Evolutionary conservation across 2,888 invertebrate genomes (phyloP).

Genomic region (Acleris holmiana): DNA sequence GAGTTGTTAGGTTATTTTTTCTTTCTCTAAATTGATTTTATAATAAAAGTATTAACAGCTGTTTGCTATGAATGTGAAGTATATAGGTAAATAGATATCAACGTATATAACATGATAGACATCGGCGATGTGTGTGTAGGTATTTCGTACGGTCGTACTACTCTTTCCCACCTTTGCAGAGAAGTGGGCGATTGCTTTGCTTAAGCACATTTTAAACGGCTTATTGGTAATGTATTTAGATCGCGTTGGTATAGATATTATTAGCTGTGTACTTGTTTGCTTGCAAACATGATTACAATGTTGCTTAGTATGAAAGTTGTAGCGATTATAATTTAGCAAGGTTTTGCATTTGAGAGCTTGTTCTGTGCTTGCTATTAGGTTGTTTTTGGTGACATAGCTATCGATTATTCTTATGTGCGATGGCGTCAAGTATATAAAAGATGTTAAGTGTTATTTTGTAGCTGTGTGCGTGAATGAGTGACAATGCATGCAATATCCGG

Average conservation of each 20-base stretch:
- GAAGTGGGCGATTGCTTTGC: conserved; percentile 51
- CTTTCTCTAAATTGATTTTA: conserved; percentile 48
- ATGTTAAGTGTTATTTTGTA: conserved; percentile 40
- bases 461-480: conserved; percentile 50
- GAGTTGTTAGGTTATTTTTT: conserved; percentile 71
- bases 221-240: conserved; percentile 51
- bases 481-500: conserved; percentile 43
- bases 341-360: not conserved
- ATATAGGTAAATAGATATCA: conserved; percentile 44
- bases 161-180: conserved; percentile 50
- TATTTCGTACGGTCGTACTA: conserved; percentile 53
- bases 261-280: conserved; percentile 58
- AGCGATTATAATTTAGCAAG: conserved; percentile 26
- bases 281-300: conserved; percentile 59
- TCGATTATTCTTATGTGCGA: conserved; percentile 30
- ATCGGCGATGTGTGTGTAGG: conserved; percentile 44
- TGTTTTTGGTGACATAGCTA: conserved; percentile 27
- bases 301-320: conserved; percentile 50
- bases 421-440: conserved; percentile 34
- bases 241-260: conserved; percentile 43
- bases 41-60: conserved; percentile 46
- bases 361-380: not conserved
- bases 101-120: conserved; percentile 49
- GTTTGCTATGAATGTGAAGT: conserved; percentile 43
- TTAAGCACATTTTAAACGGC: conserved; percentile 48